These are phyloP conservation scores for Acromyrmex heyeri DNA, from an alignment of 1,140 invertebrate species.

Conservation along the genomic window DNA sequence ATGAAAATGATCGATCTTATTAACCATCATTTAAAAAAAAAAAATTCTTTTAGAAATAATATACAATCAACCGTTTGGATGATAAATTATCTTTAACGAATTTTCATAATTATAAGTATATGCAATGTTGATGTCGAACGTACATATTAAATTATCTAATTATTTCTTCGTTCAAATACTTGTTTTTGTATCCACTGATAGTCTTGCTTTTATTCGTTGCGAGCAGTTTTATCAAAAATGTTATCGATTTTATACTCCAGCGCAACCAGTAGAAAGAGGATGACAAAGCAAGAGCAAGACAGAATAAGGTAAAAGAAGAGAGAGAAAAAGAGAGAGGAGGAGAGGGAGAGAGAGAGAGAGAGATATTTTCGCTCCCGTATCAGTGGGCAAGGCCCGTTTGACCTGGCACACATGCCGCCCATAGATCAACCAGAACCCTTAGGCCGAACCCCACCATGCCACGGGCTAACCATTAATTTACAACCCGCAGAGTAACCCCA, in stretches of 20 bases:
- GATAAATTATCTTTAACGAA: background rate
- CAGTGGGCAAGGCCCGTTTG: slow-evolving; percentile 78
- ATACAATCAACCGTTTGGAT: background rate
- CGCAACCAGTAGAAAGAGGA: slow-evolving; percentile 57
- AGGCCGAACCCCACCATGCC: slow-evolving; percentile 78
- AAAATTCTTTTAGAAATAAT: background rate
- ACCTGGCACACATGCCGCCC: slow-evolving; percentile 81
- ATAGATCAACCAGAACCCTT: slow-evolving; percentile 85
- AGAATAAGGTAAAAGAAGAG: background rate
- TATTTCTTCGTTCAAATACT: background rate
- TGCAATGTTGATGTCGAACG: background rate
- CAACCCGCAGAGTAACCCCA: slow-evolving; percentile 85
- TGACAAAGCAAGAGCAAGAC: slow-evolving; percentile 28
- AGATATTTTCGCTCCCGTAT: slow-evolving; percentile 74
- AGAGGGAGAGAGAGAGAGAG: background rate
- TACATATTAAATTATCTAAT: slow-evolving; percentile 10
- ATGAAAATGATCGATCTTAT: background rate
- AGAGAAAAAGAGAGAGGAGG: background rate
- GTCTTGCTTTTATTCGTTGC: background rate
- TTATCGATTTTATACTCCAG: slow-evolving; percentile 64
- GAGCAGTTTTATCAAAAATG: slow-evolving; percentile 5
- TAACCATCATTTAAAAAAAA: background rate
- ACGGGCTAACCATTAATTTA: slow-evolving; percentile 86
- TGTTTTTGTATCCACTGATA: background rate
- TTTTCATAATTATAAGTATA: background rate